These are phyloP conservation scores for Caenorhabditis doughertyi DNA, from an alignment of 2,888 invertebrate genomes.

Conservation along the genomic window DNA sequence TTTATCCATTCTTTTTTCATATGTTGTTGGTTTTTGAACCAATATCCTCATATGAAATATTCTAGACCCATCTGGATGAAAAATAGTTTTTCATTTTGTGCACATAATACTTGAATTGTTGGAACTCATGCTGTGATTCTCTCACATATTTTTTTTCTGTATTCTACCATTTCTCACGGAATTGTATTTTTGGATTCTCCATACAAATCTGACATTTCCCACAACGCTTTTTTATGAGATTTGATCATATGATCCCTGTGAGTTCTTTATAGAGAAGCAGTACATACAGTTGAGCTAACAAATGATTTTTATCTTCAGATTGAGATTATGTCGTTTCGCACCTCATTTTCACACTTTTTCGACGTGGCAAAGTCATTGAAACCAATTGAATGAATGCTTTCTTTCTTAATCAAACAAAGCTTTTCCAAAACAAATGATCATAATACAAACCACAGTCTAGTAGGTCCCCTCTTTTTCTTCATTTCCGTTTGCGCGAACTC, in stretches of 20 bases:
- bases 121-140: neutral
- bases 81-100: neutral
- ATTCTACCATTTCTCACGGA: neutral
- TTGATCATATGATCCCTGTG: too few relatives aligned
- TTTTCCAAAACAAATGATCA: neutral
- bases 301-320: too few relatives aligned
- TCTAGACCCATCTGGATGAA: neutral
- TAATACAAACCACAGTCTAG: slow-evolving; percentile 34
- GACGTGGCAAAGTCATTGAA: neutral
- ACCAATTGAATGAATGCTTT: neutral
- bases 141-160: neutral
- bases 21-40: neutral
- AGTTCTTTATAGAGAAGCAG: too few relatives aligned
- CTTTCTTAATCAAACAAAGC: neutral
- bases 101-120: neutral
- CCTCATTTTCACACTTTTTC: neutral
- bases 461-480: neutral
- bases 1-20: too few relatives aligned
- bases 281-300: too few relatives aligned
- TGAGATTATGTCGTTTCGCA: too few relatives aligned
- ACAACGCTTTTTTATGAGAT: neutral
- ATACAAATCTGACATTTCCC: neutral
- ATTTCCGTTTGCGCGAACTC: slow-evolving; percentile 5
- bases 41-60: neutral
- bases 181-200: neutral